A percentile compares a stretch with the other conserved stretches of the same genome.
phyloP scores from a whole-genome alignment of 2,888 invertebrate species.

The Synanthedon tipuliformis region DNA sequence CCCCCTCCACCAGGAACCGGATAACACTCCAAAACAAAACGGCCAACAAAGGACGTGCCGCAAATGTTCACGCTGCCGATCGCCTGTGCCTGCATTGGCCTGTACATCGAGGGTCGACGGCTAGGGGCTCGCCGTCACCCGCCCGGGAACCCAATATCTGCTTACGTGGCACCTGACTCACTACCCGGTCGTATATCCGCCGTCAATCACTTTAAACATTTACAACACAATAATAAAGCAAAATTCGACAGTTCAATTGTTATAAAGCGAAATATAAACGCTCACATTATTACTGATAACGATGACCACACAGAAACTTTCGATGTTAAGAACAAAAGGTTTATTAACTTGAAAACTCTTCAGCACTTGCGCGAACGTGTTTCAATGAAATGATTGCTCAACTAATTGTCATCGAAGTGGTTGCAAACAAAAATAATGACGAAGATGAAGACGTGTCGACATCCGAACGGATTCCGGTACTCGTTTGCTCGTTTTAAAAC shows the following conservation, averaged over 20 bases:
- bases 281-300: not conserved
- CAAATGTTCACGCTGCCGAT: slow-evolving; percentile 61
- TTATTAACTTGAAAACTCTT: slow-evolving; percentile 32
- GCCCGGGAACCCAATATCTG: slow-evolving; percentile 26
- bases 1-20: slow-evolving; percentile 65
- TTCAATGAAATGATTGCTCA: slow-evolving; percentile 48
- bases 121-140: slow-evolving; percentile 24
- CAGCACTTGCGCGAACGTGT: slow-evolving; percentile 41
- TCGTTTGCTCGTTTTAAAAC: slow-evolving; percentile 25
- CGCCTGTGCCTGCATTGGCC: slow-evolving; percentile 7
- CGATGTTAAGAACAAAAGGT: slow-evolving; percentile 34
- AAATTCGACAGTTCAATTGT: slow-evolving; percentile 15
- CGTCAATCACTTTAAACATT: slow-evolving; percentile 23
- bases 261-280: slow-evolving; percentile 13
- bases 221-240: slow-evolving; percentile 16
- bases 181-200: slow-evolving; percentile 30
- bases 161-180: slow-evolving; percentile 56
- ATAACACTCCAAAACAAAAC: slow-evolving; percentile 69
- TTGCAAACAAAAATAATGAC: slow-evolving; percentile 49
- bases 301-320: slow-evolving; percentile 5
- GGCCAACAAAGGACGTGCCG: slow-evolving; percentile 69
- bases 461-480: slow-evolving; percentile 24
- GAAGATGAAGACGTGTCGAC: slow-evolving; percentile 22
- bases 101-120: slow-evolving; percentile 25
- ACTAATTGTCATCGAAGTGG: slow-evolving; percentile 41